Conservation (phyloP, 1,140 invertebrate species). For the Cheumatopsyche charites region DNA sequence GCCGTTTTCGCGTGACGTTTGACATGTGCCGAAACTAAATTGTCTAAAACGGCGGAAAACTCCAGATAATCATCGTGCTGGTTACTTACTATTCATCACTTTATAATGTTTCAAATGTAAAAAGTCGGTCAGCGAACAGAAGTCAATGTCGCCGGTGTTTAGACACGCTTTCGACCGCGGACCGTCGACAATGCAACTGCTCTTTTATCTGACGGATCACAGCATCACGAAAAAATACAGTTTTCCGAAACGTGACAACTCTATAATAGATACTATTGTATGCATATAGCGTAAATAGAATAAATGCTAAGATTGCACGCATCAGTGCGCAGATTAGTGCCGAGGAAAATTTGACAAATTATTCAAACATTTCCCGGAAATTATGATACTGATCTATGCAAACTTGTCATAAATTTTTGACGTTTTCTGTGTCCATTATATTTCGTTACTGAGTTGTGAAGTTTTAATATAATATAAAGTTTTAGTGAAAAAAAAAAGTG, state of each 20-base stretch:
- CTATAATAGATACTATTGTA: background rate
- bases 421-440: too few species aligned
- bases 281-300: background rate
- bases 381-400: too few species aligned
- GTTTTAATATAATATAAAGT: too few species aligned
- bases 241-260: constrained; percentile 14
- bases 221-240: constrained; percentile 14
- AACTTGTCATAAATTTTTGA: too few species aligned
- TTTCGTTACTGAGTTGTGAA: too few species aligned
- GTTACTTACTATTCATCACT: background rate
- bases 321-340: too few species aligned
- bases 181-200: background rate
- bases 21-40: background rate
- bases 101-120: background rate
- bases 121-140: constrained; percentile 22
- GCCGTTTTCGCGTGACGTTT: too few species aligned
- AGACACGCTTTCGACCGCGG: constrained; percentile 20
- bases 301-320: too few species aligned
- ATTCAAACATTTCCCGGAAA: too few species aligned
- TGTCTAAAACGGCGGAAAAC: background rate
- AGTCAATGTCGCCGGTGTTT: constrained; percentile 13
- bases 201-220: constrained; percentile 14
- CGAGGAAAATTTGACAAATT: too few species aligned
- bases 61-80: background rate
- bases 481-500: too few species aligned